Conservation (phyloP, 2,797 vertebrate genomes). For the Pantherophis vulpinus region DNA sequence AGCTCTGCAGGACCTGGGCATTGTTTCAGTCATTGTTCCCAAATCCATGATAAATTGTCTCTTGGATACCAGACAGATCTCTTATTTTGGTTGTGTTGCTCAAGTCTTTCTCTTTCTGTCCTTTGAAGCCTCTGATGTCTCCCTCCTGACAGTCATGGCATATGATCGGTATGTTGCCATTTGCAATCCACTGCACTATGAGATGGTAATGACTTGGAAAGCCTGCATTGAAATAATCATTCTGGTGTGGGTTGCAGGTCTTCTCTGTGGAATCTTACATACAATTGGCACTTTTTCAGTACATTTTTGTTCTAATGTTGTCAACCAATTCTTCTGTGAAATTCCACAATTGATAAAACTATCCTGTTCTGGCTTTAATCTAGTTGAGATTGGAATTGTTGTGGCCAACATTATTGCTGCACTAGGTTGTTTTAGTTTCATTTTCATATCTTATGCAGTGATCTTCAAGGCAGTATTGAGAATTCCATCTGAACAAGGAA, state of each 20-base stretch:
- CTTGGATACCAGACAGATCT: not conserved
- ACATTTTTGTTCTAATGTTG: not conserved
- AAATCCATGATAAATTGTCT: not conserved
- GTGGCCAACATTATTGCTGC: not conserved
- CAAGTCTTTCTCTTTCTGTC: not conserved
- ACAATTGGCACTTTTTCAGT: not conserved
- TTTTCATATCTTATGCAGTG: not conserved
- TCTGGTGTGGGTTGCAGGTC: not conserved
- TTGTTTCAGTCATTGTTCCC: not conserved
- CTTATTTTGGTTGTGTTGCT: not conserved
- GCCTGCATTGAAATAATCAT: not conserved
- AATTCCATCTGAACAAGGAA: not conserved
- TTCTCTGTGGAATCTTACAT: not conserved
- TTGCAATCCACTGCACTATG: not conserved
- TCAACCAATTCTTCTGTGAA: not conserved
- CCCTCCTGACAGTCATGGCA: not conserved
- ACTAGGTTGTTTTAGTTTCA: not conserved
- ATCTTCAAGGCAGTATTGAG: not conserved
- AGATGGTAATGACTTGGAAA: not conserved
- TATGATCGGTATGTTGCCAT: not conserved
- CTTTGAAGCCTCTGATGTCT: not conserved
- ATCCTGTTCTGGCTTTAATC: not conserved
- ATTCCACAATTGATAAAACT: slow-evolving; percentile 7
- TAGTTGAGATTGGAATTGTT: not conserved
- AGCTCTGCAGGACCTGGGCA: not conserved